Evolutionary conservation across 2,797 vertebrate species (phyloP), one percentile per base, ranked within the genome.

Genomic region (Luscinia megarhynchos): DNA sequence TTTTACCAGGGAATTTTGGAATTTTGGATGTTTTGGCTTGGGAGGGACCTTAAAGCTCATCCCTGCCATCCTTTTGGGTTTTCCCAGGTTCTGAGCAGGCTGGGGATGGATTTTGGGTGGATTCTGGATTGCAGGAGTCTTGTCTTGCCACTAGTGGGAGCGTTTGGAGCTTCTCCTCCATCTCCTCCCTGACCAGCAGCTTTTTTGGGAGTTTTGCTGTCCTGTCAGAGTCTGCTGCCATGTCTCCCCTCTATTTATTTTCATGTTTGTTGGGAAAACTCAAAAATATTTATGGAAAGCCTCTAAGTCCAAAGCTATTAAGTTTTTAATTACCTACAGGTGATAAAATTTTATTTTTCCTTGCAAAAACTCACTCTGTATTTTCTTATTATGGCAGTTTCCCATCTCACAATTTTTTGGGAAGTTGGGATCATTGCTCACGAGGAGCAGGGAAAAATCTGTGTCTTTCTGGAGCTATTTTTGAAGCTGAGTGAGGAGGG

Each of bases 391-490:
- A 45, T 1, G 3, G 40, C 69, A 63, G 5, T 45, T 93, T 30
- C 45, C 26, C 64, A 34, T 14, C 38, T 61, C 59, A 8, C 4
- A 22, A 40, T 14, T 15, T 15, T 70, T 61, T 43, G 62, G 78
- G 54, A 43, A 75, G 46, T 18, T 2, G 20, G 12, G 69, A 15
- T 34, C 0, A 0, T 46, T 29, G 24, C 46, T 78, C 54, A 29
- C 0, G 2, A 72, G 83, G 59, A 79, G 64, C 32, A 46, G 83
- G 79, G 40, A 79, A 50, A 77, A 50, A 36, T 69, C 24, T 18
- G 13, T 83, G 76, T 73, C 76, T 73, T 74, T 90, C 55, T 87
- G 83, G 41, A 59, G 75, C 48, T 94, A 75, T 84, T 93, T 93
- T 64, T 93, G 88, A 66, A 81, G 21, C 53, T 81, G 66, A 3